Evolutionary conservation across 2,888 invertebrate species (phyloP), one percentile per base, ranked within the genome.

Genomic region (Folsomia manolachei): DNA sequence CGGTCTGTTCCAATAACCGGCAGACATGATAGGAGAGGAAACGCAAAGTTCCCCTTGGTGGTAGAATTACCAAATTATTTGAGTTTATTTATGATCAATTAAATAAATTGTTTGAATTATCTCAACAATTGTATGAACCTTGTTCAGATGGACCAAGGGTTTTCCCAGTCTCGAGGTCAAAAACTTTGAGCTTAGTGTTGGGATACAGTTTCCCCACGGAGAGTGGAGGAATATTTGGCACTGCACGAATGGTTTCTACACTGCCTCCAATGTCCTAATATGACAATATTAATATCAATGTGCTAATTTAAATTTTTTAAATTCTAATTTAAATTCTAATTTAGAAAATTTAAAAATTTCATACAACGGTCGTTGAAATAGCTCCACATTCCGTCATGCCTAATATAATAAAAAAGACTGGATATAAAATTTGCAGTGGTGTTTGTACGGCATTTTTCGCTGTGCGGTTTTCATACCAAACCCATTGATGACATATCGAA

Each of bases 351-450:
- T n/a, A n/a, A n/a, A n/a, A n/a, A n/a, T n/a, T n/a, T n/a, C n/a
- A n/a, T n/a, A n/a, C n/a, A 27, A 79, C 72, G 2, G 80, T 80
- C 26, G 80, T 80, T 1, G 77, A 72, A 9, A 80, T 69, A 25
- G 76, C 79, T 19, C 78, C 80, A 70, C 78, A 77, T 71, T 80
- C 80, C 1, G 80, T 80, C 77, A 80, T 78, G 1, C 78, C 77
- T 63, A 71, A 24, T 25, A 14, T 63, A 19, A 63, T 63, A 63
- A 19, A n/a, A n/a, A n/a, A n/a, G n/a, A n/a, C n/a, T 26, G 27
- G n/a, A n/a, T 63, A 26, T 14, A 63, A 23, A 25, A n/a, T 11
- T 9, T 26, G n/a, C 2, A 26, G 21, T 11, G 9, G 27, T 25
- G 21, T 63, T 21, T 11, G 7, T 19, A 63, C 19, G 21, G 7